These are phyloP conservation scores for Conchocele bisecta DNA, from an alignment of 2,888 invertebrate genomes.

Conservation along the genomic window DNA sequence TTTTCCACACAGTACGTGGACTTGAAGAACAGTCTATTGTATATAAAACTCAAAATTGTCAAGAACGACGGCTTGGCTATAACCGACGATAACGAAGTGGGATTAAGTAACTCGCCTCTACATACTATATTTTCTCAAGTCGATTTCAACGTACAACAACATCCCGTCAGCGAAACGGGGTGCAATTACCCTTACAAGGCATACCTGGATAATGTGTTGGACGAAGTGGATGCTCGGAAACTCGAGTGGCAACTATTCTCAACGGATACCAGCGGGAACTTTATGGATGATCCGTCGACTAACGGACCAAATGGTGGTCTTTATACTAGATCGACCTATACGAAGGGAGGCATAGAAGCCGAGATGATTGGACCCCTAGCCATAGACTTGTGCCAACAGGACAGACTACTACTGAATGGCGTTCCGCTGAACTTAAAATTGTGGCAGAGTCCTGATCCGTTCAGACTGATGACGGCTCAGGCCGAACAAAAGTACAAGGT, in stretches of 20 bases:
- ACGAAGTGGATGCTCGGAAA: background rate
- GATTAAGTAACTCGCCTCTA: background rate
- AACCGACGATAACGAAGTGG: background rate
- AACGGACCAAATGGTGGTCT: conserved; percentile 8
- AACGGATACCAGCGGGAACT: conserved; percentile 17
- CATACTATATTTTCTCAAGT: conserved; percentile 18
- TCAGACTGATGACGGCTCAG: background rate
- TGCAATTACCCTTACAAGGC: conserved; percentile 27
- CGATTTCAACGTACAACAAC: conserved; percentile 28
- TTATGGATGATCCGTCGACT: conserved; percentile 27
- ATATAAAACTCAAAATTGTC: conserved; percentile 2
- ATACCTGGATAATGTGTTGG: conserved; percentile 13
- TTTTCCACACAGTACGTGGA: conserved; percentile 33
- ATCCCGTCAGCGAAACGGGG: conserved; percentile 22
- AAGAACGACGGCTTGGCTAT: background rate
- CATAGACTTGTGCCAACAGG: conserved; percentile 39
- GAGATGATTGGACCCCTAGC: conserved; percentile 25
- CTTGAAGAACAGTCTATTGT: conserved; percentile 10
- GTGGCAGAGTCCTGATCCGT: conserved; percentile 10
- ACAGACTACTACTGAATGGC: conserved; percentile 34
- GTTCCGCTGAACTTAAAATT: conserved; percentile 28
- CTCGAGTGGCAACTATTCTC: conserved; percentile 21
- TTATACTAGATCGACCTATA: conserved; percentile 6
- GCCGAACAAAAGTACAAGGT: background rate
- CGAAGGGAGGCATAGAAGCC: conserved; percentile 5